Conservation (phyloP, 2,797 vertebrate genomes). For the Leptoclinus maculatus region DNA sequence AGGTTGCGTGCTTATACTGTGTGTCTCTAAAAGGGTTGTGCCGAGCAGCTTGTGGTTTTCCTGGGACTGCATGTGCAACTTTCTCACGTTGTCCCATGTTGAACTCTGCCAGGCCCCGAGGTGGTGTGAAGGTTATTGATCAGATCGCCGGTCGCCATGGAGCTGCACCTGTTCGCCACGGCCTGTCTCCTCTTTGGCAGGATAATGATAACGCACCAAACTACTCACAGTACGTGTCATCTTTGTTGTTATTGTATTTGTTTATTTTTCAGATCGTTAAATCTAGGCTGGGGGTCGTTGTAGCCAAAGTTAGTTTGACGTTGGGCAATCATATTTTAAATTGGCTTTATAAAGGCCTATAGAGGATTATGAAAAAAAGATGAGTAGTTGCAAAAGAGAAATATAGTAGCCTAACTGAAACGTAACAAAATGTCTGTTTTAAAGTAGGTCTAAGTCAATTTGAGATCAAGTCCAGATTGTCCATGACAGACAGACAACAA, state of each 20-base stretch:
- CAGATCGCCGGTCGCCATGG: slow-evolving; percentile 68
- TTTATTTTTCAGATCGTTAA: not conserved
- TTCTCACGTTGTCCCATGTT: slow-evolving; percentile 58
- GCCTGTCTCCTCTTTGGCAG: slow-evolving; percentile 72
- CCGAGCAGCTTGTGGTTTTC: not conserved
- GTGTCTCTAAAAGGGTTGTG: not conserved
- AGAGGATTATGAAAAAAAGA: not conserved
- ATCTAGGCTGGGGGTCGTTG: not conserved
- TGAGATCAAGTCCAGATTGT: not conserved
- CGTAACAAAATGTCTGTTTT: not conserved
- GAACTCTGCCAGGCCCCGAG: slow-evolving; percentile 47
- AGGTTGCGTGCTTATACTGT: not conserved
- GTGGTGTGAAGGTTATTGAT: slow-evolving; percentile 50
- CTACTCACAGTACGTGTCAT: slow-evolving; percentile 69
- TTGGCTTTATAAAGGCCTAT: not conserved
- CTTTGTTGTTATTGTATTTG: not conserved
- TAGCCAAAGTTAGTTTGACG: not conserved
- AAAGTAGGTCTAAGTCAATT: not conserved
- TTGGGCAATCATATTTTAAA: not conserved
- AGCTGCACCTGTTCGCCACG: slow-evolving; percentile 65
- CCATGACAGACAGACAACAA: not conserved
- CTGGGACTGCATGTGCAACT: slow-evolving; percentile 24
- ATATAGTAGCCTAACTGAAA: not conserved
- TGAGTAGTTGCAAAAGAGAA: not conserved
- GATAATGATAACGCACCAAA: slow-evolving; percentile 68